These are phyloP conservation scores for Catharus minimus DNA, from an alignment of 2,113 vertebrate species.

Conservation along the genomic window DNA sequence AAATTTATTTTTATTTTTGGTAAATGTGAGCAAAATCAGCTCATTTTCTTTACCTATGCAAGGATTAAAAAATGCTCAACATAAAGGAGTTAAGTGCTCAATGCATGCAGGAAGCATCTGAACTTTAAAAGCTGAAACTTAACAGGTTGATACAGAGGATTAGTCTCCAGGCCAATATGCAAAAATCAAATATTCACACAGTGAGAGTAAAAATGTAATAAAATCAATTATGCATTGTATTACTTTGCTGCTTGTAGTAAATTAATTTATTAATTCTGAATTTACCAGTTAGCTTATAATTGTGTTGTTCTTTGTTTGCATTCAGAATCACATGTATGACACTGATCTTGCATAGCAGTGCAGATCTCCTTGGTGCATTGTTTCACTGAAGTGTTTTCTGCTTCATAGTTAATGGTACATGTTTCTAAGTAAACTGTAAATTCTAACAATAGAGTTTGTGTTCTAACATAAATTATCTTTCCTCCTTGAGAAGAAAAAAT, in stretches of 20 bases:
- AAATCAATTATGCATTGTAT: not conserved
- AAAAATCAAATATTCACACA: not conserved
- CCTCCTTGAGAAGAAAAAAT: not conserved
- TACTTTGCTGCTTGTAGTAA: not conserved
- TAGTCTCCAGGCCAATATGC: not conserved
- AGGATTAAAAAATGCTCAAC: not conserved
- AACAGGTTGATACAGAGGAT: not conserved
- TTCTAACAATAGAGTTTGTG: not conserved
- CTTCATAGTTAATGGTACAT: not conserved
- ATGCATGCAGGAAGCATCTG: not conserved
- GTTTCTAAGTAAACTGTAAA: not conserved
- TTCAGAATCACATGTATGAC: not conserved
- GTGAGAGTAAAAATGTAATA: not conserved
- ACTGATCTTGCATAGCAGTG: not conserved
- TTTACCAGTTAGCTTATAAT: not conserved
- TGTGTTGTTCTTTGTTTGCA: not conserved
- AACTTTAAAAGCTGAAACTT: slow-evolving; percentile 5
- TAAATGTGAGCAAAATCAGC: not conserved
- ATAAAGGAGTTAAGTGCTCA: not conserved
- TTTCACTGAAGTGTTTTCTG: not conserved
- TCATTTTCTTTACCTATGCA: not conserved
- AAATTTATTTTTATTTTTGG: not conserved
- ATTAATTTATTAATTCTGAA: not conserved
- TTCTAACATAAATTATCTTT: not conserved
- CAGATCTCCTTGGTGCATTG: not conserved